A percentile compares a stretch with the other conserved stretches of the same genome.
Conservation (phyloP, 2,888 invertebrate genomes). For the Plusia festucae region DNA sequence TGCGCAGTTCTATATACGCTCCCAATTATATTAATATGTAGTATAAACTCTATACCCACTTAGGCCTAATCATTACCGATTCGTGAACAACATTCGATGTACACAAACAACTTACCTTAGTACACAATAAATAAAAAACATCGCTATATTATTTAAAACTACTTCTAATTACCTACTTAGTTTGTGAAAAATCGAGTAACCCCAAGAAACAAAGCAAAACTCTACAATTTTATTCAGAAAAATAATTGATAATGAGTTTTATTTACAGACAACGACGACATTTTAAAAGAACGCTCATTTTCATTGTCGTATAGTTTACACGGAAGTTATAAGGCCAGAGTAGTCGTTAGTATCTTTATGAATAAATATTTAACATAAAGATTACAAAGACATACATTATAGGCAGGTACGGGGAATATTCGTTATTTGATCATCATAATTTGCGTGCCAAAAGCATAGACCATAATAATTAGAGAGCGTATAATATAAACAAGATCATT, state of each 20-base stretch:
- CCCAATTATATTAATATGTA: too few relatives aligned
- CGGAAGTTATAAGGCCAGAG: background rate
- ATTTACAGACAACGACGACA: background rate
- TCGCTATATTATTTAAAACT: background rate
- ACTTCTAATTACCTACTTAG: background rate
- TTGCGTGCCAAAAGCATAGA: background rate
- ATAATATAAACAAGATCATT: constrained; percentile 22
- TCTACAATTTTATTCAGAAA: background rate
- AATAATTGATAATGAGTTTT: background rate
- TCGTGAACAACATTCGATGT: background rate
- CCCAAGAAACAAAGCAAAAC: background rate
- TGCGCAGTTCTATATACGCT: background rate
- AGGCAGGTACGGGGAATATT: background rate
- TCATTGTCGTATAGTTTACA: background rate
- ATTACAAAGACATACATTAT: background rate
- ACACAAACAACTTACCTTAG: background rate
- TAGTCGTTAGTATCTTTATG: background rate
- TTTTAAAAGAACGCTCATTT: constrained; percentile 1
- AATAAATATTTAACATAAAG: constrained; percentile 4
- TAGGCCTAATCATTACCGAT: background rate
- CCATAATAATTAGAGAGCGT: background rate
- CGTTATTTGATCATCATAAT: constrained; percentile 1
- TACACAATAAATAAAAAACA: background rate
- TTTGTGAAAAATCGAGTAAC: background rate
- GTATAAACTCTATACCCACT: too few relatives aligned